phyloP scores from a whole-genome alignment of 2,113 vertebrate species.

The Oryzias javanicus region DNA sequence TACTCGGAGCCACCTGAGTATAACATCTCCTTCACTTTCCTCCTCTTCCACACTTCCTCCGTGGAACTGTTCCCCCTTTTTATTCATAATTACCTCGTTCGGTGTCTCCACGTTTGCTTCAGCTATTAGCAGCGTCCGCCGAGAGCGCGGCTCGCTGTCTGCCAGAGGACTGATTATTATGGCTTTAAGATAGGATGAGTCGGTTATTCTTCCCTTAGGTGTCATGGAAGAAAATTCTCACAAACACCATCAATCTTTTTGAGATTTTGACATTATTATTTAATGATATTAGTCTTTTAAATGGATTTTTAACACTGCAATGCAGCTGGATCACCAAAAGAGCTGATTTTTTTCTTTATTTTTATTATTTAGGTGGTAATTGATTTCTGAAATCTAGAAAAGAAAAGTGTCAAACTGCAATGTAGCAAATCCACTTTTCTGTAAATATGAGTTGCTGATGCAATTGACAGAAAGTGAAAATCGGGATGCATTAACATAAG shows the following conservation, averaged over 20 bases:
- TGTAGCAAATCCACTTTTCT: conserved; percentile 37
- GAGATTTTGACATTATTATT: too few relatives aligned
- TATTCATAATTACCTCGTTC: conserved; percentile 34
- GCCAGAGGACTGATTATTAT: conserved; percentile 5
- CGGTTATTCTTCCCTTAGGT: conserved; percentile 18
- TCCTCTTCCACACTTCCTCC: conserved; percentile 16
- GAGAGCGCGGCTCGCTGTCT: conserved; percentile 9
- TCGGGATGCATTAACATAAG: conserved; percentile 45
- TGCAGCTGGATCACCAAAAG: neutral
- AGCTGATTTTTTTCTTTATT: conserved; percentile 17
- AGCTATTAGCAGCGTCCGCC: conserved; percentile 16
- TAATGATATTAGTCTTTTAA: too few relatives aligned
- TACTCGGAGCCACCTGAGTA: conserved; percentile 55
- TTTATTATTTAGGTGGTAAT: conserved; percentile 56
- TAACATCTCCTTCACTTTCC: conserved; percentile 44
- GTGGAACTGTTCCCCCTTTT: conserved; percentile 24
- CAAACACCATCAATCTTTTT: neutral
- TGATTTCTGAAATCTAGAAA: conserved; percentile 51
- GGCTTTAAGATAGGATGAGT: neutral
- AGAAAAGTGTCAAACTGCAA: conserved; percentile 21
- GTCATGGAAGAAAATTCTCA: conserved; percentile 20
- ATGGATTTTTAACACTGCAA: neutral
- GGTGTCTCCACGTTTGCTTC: conserved; percentile 23
- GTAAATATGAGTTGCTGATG: conserved; percentile 37
- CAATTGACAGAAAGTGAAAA: conserved; percentile 39